These are phyloP conservation scores for Baronia brevicornis DNA, from an alignment of 2,888 invertebrate species.

Conservation along the genomic window DNA sequence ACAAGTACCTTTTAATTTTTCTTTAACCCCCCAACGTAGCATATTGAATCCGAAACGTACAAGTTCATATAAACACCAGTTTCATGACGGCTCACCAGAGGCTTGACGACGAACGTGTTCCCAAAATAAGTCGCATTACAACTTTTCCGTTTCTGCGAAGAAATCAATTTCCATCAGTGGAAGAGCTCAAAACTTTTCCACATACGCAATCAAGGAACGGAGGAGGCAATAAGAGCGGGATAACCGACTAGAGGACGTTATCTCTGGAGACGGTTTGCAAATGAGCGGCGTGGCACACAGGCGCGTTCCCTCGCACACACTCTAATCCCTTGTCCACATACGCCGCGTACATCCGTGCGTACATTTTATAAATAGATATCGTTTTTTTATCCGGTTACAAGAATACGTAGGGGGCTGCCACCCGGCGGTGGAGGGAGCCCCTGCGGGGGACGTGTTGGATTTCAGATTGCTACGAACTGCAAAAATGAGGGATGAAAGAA, in stretches of 20 bases:
- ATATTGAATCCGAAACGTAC: constrained; percentile 23
- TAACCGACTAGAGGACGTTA: constrained; percentile 72
- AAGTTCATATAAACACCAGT: constrained; percentile 6
- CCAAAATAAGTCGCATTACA: constrained; percentile 46
- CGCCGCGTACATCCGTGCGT: constrained; percentile 57
- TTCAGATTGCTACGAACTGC: constrained; percentile 78
- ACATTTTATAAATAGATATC: constrained; percentile 76
- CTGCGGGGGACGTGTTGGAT: constrained; percentile 75
- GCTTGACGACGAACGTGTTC: constrained; percentile 26
- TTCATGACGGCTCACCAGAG: constrained; percentile 16
- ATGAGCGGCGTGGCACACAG: constrained; percentile 65
- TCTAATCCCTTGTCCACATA: constrained; percentile 62
- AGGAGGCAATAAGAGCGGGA: constrained; percentile 72
- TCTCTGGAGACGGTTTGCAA: constrained; percentile 76
- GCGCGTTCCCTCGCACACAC: constrained; percentile 40
- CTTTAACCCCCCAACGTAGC: constrained; percentile 22
- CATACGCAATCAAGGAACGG: constrained; percentile 69
- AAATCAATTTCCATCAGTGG: constrained; percentile 63
- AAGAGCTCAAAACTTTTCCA: constrained; percentile 63
- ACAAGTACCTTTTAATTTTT: constrained; percentile 49
- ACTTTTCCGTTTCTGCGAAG: constrained; percentile 54
- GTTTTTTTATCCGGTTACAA: constrained; percentile 75
- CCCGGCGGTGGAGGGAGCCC: constrained; percentile 54
- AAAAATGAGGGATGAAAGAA: constrained; percentile 78
- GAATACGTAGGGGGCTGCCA: constrained; percentile 64